Base-by-base conservation (phyloP, 2,113 vertebrate genomes). In the Motacilla alba region DNA sequence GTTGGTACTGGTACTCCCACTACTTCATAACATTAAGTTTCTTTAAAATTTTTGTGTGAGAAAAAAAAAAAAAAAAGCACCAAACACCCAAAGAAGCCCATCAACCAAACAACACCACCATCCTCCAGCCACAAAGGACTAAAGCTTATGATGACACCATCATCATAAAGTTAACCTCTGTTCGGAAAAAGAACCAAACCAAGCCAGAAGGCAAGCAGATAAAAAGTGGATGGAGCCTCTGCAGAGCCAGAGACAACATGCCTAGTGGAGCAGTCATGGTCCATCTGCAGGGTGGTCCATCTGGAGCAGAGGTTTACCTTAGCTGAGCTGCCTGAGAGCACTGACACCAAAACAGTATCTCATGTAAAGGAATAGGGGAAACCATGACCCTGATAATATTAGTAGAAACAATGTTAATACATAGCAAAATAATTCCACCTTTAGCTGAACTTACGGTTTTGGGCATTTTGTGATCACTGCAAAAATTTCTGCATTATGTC, bases 221-320 rank as follows among this genome's bases (percentile, higher is more conserved):
- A 35, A n/a, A 50, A 19, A 13, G 10, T 3, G 2, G 14, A 13
- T 0, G 0, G 7, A 37, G 44, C 17, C 7, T 5, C 8, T 10
- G 23, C n/a, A 23, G 30, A 39, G 47, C 9, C 33, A 5, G 10
- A 49, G 17, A 28, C 4, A 10, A 15, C 0, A 4, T 1, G 15
- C 15, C 35, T 5, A 4, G 28, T 3, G 5, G 7, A 37, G 21
- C 6, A 41, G n/a, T 26, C 1, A 0, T 1, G 9, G 2, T 3
- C 12, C 41, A 21, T 19, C 13, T 10, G 8, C 12, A 52, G 50
- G 26, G 9, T 1, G 9, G 2, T 3, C 12, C 41, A 21, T 19
- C 13, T 11, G 8, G 10, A 52, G 50, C 35, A 35, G 4, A 5
- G 2, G 2, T 7, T 64, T 28, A 18, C 3, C 8, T 6, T 22